Conservation (phyloP, 1,140 invertebrate genomes). For the Idris sp. region DNA sequence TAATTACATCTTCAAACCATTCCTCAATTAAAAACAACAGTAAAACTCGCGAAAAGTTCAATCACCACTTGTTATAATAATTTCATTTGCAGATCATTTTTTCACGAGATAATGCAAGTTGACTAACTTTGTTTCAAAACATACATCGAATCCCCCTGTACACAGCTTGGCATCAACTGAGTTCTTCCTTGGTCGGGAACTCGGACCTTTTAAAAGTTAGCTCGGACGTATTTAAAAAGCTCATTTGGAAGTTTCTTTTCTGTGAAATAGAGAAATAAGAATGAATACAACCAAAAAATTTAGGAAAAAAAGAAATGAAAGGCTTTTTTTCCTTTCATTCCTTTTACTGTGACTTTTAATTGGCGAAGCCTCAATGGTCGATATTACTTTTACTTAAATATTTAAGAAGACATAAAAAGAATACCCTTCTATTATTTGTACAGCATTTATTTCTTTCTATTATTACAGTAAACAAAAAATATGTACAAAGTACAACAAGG, state of each 20-base stretch:
- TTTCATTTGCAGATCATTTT: slow-evolving; percentile 6
- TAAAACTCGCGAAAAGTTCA: too few relatives aligned
- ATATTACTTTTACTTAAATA: slow-evolving; percentile 43
- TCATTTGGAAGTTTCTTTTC: slow-evolving; percentile 61
- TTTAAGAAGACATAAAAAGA: slow-evolving; percentile 11
- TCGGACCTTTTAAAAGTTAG: slow-evolving; percentile 63
- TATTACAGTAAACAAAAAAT: neutral
- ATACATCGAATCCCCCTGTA: slow-evolving; percentile 54
- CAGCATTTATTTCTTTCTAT: too few relatives aligned
- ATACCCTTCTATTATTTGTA: too few relatives aligned
- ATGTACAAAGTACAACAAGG: neutral
- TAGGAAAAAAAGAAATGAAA: slow-evolving; percentile 14
- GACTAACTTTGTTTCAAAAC: slow-evolving; percentile 43
- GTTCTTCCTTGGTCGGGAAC: slow-evolving; percentile 57
- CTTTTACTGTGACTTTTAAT: slow-evolving; percentile 59
- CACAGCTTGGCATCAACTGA: slow-evolving; percentile 52
- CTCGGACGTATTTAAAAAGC: slow-evolving; percentile 61
- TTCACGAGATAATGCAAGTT: slow-evolving; percentile 26
- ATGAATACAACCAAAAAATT: too few relatives aligned
- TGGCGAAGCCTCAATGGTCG: slow-evolving; percentile 37
- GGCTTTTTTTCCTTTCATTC: slow-evolving; percentile 26
- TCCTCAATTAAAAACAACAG: too few relatives aligned
- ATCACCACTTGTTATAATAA: slow-evolving; percentile 1
- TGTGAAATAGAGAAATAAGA: slow-evolving; percentile 46
- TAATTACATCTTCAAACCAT: too few relatives aligned